These are phyloP conservation scores for Cyphomyrus plagiostoma DNA, from an alignment of 2,113 vertebrate genomes.

Conservation along the genomic window DNA sequence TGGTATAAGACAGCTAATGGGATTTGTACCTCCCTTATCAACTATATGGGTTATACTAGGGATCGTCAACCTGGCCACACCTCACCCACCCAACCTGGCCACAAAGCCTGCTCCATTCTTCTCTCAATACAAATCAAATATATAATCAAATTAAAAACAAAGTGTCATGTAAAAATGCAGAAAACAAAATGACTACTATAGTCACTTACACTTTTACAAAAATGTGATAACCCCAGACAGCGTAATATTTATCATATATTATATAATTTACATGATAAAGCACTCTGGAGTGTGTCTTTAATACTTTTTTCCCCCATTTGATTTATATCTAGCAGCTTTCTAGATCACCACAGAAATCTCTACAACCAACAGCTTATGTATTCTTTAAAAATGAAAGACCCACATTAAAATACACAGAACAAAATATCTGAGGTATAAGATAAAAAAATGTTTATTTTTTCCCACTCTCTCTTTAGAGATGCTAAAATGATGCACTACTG, in stretches of 20 bases:
- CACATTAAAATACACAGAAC: constrained; percentile 99
- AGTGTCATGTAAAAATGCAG: constrained; percentile 69
- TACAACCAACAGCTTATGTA: constrained; percentile 88
- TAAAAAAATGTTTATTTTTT: constrained; percentile 74
- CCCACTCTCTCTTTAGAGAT: constrained; percentile 78
- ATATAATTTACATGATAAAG: constrained; percentile 81
- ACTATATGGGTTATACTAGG: constrained; percentile 45
- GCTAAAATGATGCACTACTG: constrained; percentile 92
- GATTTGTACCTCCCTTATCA: constrained; percentile 54
- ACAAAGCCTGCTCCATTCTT: constrained; percentile 13
- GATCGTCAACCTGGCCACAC: constrained; percentile 51
- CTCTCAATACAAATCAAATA: constrained; percentile 26
- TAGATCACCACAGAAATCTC: constrained; percentile 86
- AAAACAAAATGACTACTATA: constrained; percentile 69
- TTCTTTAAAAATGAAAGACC: constrained; percentile 94
- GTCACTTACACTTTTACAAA: constrained; percentile 84
- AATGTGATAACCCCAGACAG: constrained; percentile 76
- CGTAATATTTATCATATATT: constrained; percentile 80
- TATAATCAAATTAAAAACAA: constrained; percentile 46
- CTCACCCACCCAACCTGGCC: constrained; percentile 29
- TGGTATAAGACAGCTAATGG: constrained; percentile 69
- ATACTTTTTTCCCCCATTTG: constrained; percentile 53
- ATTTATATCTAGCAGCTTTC: constrained; percentile 76
- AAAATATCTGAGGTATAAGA: constrained; percentile 99
- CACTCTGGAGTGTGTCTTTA: constrained; percentile 78